phyloP scores from a whole-genome alignment of 2,113 vertebrate species.

The Myocastor coypus region DNA sequence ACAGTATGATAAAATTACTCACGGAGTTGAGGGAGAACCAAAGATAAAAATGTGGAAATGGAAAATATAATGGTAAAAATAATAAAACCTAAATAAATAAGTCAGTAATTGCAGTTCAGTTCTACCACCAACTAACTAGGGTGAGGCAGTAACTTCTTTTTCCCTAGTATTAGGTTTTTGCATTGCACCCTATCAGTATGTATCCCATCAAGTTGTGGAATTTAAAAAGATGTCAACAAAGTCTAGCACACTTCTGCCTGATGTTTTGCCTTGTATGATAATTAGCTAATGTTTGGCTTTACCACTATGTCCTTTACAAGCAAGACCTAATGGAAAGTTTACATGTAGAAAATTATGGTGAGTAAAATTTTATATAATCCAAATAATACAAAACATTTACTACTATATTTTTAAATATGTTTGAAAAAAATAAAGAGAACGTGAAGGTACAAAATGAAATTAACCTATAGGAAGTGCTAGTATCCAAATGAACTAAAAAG shows the following conservation, averaged over 20 bases:
- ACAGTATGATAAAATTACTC: not conserved
- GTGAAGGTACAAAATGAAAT: not conserved
- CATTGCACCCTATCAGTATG: not conserved
- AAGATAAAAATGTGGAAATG: not conserved
- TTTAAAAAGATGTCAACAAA: conserved; percentile 18
- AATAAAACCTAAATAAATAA: not conserved
- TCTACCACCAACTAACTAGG: not conserved
- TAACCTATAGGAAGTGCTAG: not conserved
- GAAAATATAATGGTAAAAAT: not conserved
- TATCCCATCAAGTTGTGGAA: not conserved
- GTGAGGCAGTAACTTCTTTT: not conserved
- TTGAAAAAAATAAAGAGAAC: conserved; percentile 37
- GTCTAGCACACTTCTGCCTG: not conserved
- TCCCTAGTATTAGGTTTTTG: not conserved
- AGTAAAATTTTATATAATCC: not conserved
- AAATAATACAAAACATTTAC: not conserved
- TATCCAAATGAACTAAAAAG: not conserved
- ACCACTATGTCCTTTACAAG: not conserved
- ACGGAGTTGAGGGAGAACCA: not conserved
- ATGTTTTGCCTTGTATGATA: not conserved
- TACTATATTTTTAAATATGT: not conserved
- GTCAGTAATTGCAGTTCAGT: conserved; percentile 11
- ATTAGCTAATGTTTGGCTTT: not conserved
- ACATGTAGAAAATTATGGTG: not conserved
- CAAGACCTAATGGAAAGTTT: not conserved